Evolutionary conservation across 2,113 vertebrate genomes (phyloP).

Genomic region (Cariama cristata): DNA sequence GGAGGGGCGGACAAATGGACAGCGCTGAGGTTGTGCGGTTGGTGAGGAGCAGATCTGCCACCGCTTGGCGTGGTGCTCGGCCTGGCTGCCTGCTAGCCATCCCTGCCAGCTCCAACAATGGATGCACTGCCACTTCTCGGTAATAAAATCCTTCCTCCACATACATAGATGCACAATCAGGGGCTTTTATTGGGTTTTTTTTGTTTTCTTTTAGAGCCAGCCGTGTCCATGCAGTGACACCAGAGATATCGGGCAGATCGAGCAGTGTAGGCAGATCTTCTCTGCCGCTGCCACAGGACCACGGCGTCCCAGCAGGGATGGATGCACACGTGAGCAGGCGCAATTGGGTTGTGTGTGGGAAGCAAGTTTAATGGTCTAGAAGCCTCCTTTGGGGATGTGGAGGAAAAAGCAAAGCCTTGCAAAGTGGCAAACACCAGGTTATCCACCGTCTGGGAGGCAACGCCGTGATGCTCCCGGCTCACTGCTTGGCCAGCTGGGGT

Average conservation of each 20-base stretch:
- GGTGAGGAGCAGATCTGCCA: neutral
- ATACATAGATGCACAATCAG: neutral
- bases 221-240: fast-evolving
- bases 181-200: neutral
- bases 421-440: fast-evolving
- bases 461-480: neutral
- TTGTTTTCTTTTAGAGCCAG: neutral
- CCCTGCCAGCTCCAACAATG: neutral
- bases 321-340: fast-evolving
- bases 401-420: neutral
- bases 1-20: fast-evolving
- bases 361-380: neutral
- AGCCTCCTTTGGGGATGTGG: fast-evolving
- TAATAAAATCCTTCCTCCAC: neutral
- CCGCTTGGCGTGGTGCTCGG: fast-evolving
- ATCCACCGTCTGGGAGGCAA: neutral
- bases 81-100: neutral
- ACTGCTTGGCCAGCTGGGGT: neutral
- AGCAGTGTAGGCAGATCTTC: neutral
- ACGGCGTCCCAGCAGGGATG: fast-evolving
- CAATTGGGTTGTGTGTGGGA: neutral
- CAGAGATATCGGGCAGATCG: fast-evolving
- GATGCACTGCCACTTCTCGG: fast-evolving
- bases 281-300: fast-evolving
- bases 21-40: neutral